Evolutionary conservation across 2,888 invertebrate genomes (phyloP).

Genomic region (Salticus scenicus): DNA sequence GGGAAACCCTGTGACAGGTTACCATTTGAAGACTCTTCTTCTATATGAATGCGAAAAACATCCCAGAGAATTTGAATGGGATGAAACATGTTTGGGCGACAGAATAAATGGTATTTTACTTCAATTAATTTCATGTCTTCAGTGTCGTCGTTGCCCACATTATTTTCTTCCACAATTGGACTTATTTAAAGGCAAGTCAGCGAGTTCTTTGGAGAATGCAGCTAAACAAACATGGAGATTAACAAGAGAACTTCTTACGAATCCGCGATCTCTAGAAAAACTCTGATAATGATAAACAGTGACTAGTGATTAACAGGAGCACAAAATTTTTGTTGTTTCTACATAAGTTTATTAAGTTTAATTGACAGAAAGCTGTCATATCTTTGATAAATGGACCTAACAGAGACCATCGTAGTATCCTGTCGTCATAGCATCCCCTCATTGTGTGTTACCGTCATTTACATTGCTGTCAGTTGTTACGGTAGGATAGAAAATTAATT

Average conservation of each 20-base stretch:
- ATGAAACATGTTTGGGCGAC: conserved; percentile 91
- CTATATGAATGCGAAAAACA: conserved; percentile 98
- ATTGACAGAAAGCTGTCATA: neutral
- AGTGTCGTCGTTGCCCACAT: conserved; percentile 94
- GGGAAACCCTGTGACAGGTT: conserved; percentile 90
- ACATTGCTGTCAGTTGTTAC: neutral
- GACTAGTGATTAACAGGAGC: neutral
- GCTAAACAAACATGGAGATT: conserved; percentile 95
- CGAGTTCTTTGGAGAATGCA: conserved; percentile 91
- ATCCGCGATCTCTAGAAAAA: conserved; percentile 91
- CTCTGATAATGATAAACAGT: conserved; percentile 76
- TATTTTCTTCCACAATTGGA: conserved; percentile 95
- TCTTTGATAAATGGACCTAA: neutral
- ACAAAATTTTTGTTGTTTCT: conserved; percentile 5
- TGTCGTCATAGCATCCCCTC: conserved; percentile 9
- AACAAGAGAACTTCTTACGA: conserved; percentile 92
- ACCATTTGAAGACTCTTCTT: conserved; percentile 87
- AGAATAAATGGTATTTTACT: conserved; percentile 94
- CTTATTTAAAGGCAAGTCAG: conserved; percentile 93
- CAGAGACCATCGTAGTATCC: neutral
- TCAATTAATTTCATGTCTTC: conserved; percentile 96
- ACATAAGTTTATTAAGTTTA: neutral
- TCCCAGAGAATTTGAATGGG: conserved; percentile 94
- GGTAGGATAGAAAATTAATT: conserved; percentile 12
- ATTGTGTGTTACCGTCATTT: conserved; percentile 7